phyloP scores from a whole-genome alignment of 2,797 vertebrate genomes.

The Prunella strophiata region DNA sequence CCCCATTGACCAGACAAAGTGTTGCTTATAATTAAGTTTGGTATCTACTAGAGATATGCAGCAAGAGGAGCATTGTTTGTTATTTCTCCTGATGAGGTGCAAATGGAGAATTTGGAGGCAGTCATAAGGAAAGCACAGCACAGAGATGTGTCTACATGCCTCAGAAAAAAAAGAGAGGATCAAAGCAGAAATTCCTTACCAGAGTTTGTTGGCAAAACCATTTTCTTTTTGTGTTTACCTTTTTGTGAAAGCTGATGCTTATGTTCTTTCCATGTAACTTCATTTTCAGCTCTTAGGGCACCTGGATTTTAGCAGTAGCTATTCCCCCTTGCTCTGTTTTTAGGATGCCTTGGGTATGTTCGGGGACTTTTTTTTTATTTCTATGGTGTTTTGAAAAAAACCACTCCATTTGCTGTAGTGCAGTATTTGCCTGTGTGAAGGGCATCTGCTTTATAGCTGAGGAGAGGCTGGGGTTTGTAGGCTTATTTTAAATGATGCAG shows the following conservation, averaged over 20 bases:
- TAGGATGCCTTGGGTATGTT: not conserved
- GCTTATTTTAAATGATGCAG: not conserved
- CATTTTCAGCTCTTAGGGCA: not conserved
- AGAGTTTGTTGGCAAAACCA: not conserved
- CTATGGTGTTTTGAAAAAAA: not conserved
- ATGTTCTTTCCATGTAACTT: not conserved
- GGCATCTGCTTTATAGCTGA: not conserved
- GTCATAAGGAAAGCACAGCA: not conserved
- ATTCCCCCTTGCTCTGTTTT: not conserved
- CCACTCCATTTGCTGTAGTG: not conserved
- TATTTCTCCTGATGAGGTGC: not conserved
- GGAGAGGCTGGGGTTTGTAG: not conserved
- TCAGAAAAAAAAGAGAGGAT: not conserved
- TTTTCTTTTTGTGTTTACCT: not conserved
- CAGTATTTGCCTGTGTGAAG: not conserved
- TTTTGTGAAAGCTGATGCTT: not conserved
- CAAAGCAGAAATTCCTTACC: not conserved
- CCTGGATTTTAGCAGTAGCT: not conserved
- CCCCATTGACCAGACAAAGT: not conserved
- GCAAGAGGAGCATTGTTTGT: not conserved
- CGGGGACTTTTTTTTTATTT: not conserved
- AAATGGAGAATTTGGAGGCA: not conserved
- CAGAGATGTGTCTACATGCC: not conserved
- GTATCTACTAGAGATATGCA: not conserved
- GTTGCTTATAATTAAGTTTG: conserved; percentile 1